Base-by-base conservation (phyloP, 2,888 invertebrate species). In the Enchytraeus crypticus region DNA sequence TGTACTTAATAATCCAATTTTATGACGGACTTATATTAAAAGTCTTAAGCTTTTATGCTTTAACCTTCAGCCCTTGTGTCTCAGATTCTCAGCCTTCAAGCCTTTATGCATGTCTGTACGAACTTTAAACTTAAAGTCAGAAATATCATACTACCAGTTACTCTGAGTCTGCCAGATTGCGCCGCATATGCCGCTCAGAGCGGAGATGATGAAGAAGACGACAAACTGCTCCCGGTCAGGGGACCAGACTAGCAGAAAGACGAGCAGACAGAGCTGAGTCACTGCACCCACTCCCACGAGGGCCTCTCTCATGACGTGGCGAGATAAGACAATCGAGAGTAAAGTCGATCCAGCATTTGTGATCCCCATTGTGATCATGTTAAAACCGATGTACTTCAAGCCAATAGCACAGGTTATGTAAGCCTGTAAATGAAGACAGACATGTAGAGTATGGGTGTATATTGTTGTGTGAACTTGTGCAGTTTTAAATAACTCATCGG, bases 141-240 rank as follows among this genome's bases (percentile, higher is more conserved):
- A n/a, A n/a, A n/a, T n/a, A n/a, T 14, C 49, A 56, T 63, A 72
- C 77, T 73, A 68, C 77, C 78, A 74, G 62, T 77, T 78, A 61
- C 77, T 77, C 69, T 78, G 77, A 11, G 78, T 77, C 65, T 77
- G 77, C 78, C 78, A 78, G 23, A 77, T 76, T 11, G 78, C 75
- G 64, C 77, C 77, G 65, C 76, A 77, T 3, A 77, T 51, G 1
- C 78, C 78, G 76, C 77, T 76, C 5, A 76, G 70, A 5, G 74
- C 77, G 4, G 77, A 71, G 43, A 77, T 65, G 5, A 75, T 65
- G 56, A 77, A 75, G 69, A 76, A 75, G 14, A 77, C 70, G 18
- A 71, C 51, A 4, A 71, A 65, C 5, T 70, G 69, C 29, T 71
- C 63, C 34, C 70, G 69, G 43, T 63, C 65, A 0, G 78, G 77